Conservation (phyloP, 1,140 invertebrate genomes). For the Meloidogyne hapla region DNA sequence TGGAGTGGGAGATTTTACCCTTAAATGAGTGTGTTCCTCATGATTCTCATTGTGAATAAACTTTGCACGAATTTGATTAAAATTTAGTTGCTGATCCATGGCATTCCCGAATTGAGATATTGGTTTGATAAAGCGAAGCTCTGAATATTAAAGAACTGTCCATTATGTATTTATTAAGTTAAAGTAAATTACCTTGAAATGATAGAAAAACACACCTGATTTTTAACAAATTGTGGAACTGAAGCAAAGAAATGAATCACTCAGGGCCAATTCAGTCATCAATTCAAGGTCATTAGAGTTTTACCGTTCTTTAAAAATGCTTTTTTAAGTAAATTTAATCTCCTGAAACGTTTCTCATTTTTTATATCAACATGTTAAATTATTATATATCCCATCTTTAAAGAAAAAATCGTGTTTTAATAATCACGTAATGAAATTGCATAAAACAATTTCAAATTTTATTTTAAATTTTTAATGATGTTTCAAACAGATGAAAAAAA, state of each 20-base stretch:
- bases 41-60: neutral
- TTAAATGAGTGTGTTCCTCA: neutral
- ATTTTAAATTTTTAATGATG: neutral
- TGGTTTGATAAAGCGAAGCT: too few species aligned
- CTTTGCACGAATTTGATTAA: neutral
- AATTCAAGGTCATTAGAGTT: neutral
- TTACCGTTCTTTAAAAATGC: too few species aligned
- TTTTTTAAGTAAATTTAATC: too few species aligned
- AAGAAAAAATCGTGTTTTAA: too few species aligned
- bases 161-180: too few species aligned
- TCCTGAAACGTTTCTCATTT: too few species aligned
- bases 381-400: too few species aligned
- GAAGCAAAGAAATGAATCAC: neutral
- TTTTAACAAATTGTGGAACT: neutral
- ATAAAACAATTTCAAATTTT: neutral
- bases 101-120: neutral
- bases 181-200: neutral
- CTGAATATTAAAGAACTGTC: too few species aligned
- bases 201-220: neutral
- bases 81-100: neutral
- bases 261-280: neutral
- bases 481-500: too few species aligned
- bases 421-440: too few species aligned
- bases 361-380: too few species aligned
- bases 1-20: neutral